Evolutionary conservation across 2,888 invertebrate genomes (phyloP).

Genomic region (Auanema sp.): DNA sequence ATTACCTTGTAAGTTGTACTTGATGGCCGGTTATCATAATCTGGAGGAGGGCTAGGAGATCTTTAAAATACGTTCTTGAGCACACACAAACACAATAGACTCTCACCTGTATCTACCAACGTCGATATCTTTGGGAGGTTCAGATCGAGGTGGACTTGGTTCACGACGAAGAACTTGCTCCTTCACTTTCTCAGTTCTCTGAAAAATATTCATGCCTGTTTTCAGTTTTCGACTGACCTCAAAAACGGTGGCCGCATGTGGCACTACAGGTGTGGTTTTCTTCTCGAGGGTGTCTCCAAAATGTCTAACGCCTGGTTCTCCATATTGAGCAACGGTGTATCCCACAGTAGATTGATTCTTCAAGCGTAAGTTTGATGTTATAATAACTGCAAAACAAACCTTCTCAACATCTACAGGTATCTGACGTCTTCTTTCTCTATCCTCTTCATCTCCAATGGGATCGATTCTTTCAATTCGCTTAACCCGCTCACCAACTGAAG

Average conservation of each 20-base stretch:
- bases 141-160: no score
- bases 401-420: background rate
- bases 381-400: background rate
- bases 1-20: constrained; percentile 8
- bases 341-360: constrained; percentile 27
- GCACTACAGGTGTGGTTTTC: constrained; percentile 8
- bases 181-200: no score
- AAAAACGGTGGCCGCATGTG: constrained; percentile 23
- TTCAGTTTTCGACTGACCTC: constrained; percentile 7
- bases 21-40: constrained; percentile 6
- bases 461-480: constrained; percentile 44
- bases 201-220: constrained; percentile 4
- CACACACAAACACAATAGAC: background rate
- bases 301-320: constrained; percentile 36
- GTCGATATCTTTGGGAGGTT: constrained; percentile 1
- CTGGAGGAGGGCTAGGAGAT: constrained; percentile 10
- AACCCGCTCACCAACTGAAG: constrained; percentile 25
- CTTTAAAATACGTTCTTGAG: background rate
- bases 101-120: background rate
- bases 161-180: no score
- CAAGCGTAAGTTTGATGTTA: constrained; percentile 1
- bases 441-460: constrained; percentile 44
- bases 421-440: constrained; percentile 30
- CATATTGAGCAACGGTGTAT: constrained; percentile 60
- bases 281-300: constrained; percentile 41